Conservation (phyloP, 1,140 invertebrate species). For the Acromyrmex charruanus region DNA sequence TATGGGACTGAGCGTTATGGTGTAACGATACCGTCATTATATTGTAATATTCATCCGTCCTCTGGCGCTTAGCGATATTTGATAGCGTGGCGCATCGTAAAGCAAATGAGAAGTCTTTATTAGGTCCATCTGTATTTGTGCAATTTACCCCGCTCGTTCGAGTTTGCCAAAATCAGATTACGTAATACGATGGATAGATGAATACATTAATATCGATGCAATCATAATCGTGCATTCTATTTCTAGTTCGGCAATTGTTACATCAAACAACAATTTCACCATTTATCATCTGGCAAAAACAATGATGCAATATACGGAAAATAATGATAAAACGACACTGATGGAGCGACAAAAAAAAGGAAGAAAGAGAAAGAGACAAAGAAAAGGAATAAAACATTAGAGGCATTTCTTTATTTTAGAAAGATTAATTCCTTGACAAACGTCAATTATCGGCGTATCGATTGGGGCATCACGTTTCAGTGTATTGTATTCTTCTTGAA, state of each 20-base stretch:
- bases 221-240: slow-evolving; percentile 7
- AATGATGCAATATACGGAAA: neutral
- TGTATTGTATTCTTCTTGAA: neutral
- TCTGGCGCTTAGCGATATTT: slow-evolving; percentile 43
- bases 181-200: neutral
- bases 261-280: neutral
- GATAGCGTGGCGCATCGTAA: slow-evolving; percentile 27
- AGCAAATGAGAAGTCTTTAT: slow-evolving; percentile 43
- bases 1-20: slow-evolving; percentile 2
- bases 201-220: neutral
- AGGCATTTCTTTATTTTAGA: slow-evolving; percentile 29
- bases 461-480: neutral
- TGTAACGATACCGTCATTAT: slow-evolving; percentile 55
- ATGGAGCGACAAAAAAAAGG: neutral
- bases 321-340: neutral
- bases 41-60: slow-evolving; percentile 54
- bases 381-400: neutral
- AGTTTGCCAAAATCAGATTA: slow-evolving; percentile 1
- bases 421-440: slow-evolving; percentile 38
- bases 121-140: neutral
- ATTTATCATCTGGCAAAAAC: neutral
- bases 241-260: neutral
- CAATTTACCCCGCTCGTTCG: neutral
- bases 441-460: neutral
- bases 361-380: neutral